Percentiles rank a stretch among this genome's conserved stretches.
These are phyloP conservation scores for Pristionchus japonicus DNA, from an alignment of 2,888 invertebrate genomes.

Conservation along the genomic window DNA sequence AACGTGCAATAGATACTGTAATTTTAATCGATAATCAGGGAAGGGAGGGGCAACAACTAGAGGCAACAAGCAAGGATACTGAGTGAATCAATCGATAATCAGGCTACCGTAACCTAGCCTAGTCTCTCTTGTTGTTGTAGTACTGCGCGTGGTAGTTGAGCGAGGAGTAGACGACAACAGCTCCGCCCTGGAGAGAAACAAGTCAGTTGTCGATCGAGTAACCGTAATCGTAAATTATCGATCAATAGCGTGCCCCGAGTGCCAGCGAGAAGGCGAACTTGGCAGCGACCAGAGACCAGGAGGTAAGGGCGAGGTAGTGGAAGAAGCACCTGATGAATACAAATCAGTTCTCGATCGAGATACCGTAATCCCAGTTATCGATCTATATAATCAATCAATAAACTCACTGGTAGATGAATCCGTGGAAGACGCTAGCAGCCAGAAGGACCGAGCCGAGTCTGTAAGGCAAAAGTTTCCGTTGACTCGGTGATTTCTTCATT, in stretches of 20 bases:
- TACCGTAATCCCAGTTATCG: neutral
- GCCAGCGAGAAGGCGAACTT: constrained; percentile 77
- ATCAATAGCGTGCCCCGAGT: neutral
- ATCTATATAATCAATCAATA: neutral
- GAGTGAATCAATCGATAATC: neutral
- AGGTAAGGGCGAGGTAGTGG: constrained; percentile 50
- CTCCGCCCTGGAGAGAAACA: constrained; percentile 51
- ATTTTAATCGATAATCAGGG: neutral
- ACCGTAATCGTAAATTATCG: neutral
- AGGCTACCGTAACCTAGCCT: constrained; percentile 1
- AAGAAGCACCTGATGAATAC: constrained; percentile 49
- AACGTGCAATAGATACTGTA: constrained; percentile 20
- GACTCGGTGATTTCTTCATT: no score
- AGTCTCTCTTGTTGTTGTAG: constrained; percentile 41
- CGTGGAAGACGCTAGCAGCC: constrained; percentile 61
- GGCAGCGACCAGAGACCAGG: constrained; percentile 59
- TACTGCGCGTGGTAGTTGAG: constrained; percentile 46
- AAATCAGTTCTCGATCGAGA: no score
- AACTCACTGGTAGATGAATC: constrained; percentile 66
- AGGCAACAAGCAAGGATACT: neutral
- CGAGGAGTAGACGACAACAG: constrained; percentile 39
- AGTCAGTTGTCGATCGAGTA: neutral
- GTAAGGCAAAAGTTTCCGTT: no score
- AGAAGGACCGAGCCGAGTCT: constrained; percentile 57
- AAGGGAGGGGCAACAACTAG: neutral